Conservation (phyloP, 2,888 invertebrate genomes). For the Sepiola atlantica region DNA sequence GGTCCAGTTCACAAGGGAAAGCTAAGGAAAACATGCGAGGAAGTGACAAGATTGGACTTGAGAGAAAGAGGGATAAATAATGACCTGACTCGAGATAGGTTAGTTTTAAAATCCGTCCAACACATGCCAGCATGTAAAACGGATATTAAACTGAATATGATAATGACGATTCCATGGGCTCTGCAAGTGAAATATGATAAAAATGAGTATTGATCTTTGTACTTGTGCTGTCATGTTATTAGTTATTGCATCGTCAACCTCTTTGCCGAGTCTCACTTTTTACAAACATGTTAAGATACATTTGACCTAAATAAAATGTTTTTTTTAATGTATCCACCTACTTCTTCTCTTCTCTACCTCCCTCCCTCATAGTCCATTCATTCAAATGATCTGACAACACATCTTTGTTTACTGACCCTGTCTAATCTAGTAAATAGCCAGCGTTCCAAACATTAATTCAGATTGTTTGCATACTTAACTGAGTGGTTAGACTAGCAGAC, state of each 20-base stretch:
- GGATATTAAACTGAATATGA: too few species aligned
- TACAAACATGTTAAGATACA: neutral
- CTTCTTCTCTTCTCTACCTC: neutral
- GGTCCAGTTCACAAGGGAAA: too few species aligned
- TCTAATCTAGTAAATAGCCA: neutral
- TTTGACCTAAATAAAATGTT: neutral
- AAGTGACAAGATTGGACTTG: too few species aligned
- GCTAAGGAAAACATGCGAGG: too few species aligned
- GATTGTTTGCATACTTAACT: neutral
- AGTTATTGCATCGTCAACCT: neutral
- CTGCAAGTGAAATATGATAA: too few species aligned
- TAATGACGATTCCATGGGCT: too few species aligned
- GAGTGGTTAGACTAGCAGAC: neutral
- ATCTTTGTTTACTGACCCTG: neutral
- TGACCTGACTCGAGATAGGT: too few species aligned
- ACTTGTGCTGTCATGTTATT: neutral
- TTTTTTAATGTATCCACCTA: neutral
- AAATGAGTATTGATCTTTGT: neutral
- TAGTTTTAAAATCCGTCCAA: too few species aligned
- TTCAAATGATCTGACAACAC: neutral
- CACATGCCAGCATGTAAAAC: too few species aligned
- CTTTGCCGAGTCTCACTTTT: neutral
- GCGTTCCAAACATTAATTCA: neutral
- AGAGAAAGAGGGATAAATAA: too few species aligned
- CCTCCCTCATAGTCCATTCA: neutral